Evolutionary conservation across 1,140 invertebrate species (phyloP).

Genomic region (Kradibia gibbosae): DNA sequence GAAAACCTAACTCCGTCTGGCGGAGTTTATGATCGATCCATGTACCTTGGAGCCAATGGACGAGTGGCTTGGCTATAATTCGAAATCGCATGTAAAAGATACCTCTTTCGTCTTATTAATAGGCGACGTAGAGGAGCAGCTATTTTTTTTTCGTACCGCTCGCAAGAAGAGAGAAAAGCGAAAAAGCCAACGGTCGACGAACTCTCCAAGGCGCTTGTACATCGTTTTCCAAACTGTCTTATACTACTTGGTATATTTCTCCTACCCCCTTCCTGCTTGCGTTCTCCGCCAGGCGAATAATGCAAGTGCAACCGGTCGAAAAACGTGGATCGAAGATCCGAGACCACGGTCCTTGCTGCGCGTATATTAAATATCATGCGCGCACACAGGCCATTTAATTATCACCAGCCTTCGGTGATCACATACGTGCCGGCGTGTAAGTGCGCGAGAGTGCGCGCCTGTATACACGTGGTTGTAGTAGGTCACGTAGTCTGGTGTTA

Average conservation of each 20-base stretch:
- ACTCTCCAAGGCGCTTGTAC: background rate
- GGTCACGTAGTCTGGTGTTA: conserved; percentile 24
- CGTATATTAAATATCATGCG: background rate
- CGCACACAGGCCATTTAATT: conserved; percentile 3
- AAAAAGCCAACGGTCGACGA: conserved; percentile 1
- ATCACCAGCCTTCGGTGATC: conserved; percentile 8
- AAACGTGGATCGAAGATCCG: background rate
- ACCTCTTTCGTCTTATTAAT: conserved; percentile 8
- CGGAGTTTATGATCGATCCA: conserved; percentile 39
- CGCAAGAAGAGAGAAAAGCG: background rate
- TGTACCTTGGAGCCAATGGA: conserved; percentile 5
- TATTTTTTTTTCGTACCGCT: too few relatives aligned
- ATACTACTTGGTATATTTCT: too few relatives aligned
- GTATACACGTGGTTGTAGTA: conserved; percentile 8
- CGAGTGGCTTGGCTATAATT: conserved; percentile 33
- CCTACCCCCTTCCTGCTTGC: background rate
- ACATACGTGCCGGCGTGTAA: background rate
- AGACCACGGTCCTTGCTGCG: background rate
- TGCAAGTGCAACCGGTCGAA: background rate
- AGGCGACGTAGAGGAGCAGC: too few relatives aligned
- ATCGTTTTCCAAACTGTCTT: background rate
- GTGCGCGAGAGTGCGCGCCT: too few relatives aligned
- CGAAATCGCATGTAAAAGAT: conserved; percentile 39
- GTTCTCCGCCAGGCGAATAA: background rate
- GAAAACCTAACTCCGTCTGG: background rate